Base-by-base conservation (phyloP, 2,888 invertebrate species). In the Ochropleura plecta region DNA sequence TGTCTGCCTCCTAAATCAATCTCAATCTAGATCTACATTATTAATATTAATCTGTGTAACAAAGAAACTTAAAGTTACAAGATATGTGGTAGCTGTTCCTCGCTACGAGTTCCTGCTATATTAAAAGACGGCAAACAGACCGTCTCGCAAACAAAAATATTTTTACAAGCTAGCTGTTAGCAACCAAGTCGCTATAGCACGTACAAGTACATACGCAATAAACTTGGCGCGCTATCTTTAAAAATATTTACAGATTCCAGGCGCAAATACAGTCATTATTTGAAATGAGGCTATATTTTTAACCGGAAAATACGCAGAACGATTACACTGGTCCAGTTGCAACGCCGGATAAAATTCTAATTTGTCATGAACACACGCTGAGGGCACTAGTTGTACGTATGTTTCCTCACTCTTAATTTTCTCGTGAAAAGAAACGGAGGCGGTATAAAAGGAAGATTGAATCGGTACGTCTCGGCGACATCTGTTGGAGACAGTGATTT, bases 401-500 rank as follows among this genome's bases (percentile, higher is more conserved):
- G 81, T 87, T 87, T 84, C 79, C 75, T 88, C 85, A 83, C 79
- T 87, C 88, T 92, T 92, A 91, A 92, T 93, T 92, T 91, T 88
- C 84, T 83, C 76, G 76, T 70, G 76, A 86, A 85, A 88, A 90
- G 87, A 92, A 92, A 91, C 84, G 88, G 83, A 87, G 88, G 88
- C 90, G 89, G 91, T 92, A 91, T 90, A 86, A 92, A 89, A 89
- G 83, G 84, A 86, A 85, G 87, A 91, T 93, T 93, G 91, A 90
- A 91, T 92, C 87, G 88, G 87, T 85, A 81, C 84, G 88, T 89
- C 82, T 76, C 79, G 84, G 82, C 89, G 90, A 91, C 92, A 92
- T 91, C 93, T 92, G 93, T 89, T 86, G 81, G 86, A 81, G 92
- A 92, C 81, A 86, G 89, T 90, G 88, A 92, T 93, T 93, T 92